Conservation (phyloP, 64 coral and sea anemone genomes). For the Montipora sp. region DNA sequence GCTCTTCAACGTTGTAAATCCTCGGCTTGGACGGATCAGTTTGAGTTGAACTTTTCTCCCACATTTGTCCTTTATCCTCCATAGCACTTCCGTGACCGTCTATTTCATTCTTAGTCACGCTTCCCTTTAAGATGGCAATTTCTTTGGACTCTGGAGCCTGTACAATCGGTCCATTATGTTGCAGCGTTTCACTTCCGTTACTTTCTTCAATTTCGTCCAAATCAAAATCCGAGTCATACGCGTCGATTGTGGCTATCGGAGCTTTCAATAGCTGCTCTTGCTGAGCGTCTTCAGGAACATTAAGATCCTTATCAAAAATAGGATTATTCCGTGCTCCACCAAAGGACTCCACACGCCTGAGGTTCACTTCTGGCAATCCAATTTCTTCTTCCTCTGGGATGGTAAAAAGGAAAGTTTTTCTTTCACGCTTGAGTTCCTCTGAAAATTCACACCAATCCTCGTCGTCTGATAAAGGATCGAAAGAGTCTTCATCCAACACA, state of each 20-base stretch:
- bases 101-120: not conserved
- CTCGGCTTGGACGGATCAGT: no score
- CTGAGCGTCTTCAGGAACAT: not conserved
- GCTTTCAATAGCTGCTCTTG: constrained; percentile 3
- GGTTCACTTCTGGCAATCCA: not conserved
- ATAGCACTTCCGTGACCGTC: no score
- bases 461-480: not conserved
- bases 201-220: not conserved
- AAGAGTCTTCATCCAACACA: not conserved
- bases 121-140: not conserved
- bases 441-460: constrained; percentile 32
- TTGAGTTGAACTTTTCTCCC: not conserved
- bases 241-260: constrained; percentile 11
- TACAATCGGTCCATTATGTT: not conserved
- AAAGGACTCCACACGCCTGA: not conserved
- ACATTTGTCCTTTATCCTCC: no score
- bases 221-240: constrained; percentile 20
- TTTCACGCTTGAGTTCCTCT: not conserved
- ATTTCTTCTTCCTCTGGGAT: constrained; percentile 41
- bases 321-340: not conserved
- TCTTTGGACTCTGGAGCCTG: not conserved
- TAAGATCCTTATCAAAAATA: not conserved
- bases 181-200: not conserved
- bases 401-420: constrained; percentile 17
- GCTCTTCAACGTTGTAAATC: no score